These are phyloP conservation scores for Aramus guarauna DNA, from an alignment of 2,113 vertebrate genomes.

Conservation along the genomic window DNA sequence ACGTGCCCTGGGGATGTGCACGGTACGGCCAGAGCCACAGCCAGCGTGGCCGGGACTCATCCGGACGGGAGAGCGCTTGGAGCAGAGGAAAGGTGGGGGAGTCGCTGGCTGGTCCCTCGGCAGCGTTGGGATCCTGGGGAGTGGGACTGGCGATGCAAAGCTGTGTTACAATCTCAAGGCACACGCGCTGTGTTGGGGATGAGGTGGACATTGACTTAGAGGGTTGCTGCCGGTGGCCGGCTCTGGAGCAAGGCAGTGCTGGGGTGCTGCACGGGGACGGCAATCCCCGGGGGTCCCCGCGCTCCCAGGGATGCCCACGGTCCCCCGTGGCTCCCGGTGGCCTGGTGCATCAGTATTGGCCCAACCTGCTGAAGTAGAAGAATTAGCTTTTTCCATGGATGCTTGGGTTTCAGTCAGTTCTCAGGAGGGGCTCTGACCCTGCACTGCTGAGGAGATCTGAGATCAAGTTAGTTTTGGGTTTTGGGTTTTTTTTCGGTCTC, in stretches of 20 bases:
- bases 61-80: accelerated
- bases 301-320: neutral
- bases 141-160: accelerated
- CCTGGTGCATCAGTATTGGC: neutral
- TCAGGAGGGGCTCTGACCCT: neutral
- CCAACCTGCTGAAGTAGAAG: neutral
- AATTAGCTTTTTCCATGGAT: neutral
- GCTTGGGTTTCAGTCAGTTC: neutral
- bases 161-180: neutral
- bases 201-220: neutral
- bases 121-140: neutral
- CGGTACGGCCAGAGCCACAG: neutral
- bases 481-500: neutral
- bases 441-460: too few species aligned
- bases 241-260: neutral
- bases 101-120: neutral
- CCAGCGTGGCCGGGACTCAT: accelerated
- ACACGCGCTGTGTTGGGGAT: neutral
- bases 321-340: neutral
- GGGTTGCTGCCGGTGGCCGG: neutral
- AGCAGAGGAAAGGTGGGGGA: neutral
- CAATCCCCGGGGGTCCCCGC: too few species aligned
- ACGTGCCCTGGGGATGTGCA: neutral
- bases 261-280: neutral
- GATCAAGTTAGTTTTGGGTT: neutral